These are phyloP conservation scores for Dipus sagitta DNA, from an alignment of 2,797 vertebrate genomes.

Conservation along the genomic window DNA sequence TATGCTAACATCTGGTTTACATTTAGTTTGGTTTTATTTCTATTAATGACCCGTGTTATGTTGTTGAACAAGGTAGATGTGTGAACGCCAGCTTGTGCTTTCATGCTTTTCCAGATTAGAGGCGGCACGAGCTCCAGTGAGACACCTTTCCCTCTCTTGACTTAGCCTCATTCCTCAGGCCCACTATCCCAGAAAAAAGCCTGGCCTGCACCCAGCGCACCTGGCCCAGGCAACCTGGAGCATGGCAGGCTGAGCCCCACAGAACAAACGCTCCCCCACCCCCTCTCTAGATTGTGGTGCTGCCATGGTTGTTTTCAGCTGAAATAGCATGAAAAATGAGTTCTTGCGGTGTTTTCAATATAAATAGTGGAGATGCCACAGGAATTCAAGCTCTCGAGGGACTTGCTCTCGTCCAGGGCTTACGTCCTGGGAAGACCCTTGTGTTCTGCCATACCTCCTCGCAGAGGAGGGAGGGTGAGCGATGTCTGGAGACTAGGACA, in stretches of 20 bases:
- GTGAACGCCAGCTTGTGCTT: conserved; percentile 36
- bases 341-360: conserved; percentile 80
- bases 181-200: conserved; percentile 66
- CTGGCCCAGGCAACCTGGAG: conserved; percentile 73
- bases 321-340: conserved; percentile 80
- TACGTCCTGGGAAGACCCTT: conserved; percentile 78
- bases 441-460: neutral
- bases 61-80: conserved; percentile 59
- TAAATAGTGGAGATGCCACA: conserved; percentile 79
- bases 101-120: conserved; percentile 36
- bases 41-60: conserved; percentile 62
- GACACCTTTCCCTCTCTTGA: neutral
- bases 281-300: conserved; percentile 25
- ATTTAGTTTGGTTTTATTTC: conserved; percentile 74
- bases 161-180: conserved; percentile 66
- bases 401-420: conserved; percentile 62
- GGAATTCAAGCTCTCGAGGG: conserved; percentile 63
- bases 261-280: conserved; percentile 39
- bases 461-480: neutral
- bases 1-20: conserved; percentile 66
- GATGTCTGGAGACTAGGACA: neutral
- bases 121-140: neutral
- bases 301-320: conserved; percentile 71
- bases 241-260: neutral
- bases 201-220: conserved; percentile 73